Percentiles rank a stretch among this genome's conserved stretches.
Conservation (phyloP, 1,140 invertebrate genomes). For the Druon quercuslanigerum region DNA sequence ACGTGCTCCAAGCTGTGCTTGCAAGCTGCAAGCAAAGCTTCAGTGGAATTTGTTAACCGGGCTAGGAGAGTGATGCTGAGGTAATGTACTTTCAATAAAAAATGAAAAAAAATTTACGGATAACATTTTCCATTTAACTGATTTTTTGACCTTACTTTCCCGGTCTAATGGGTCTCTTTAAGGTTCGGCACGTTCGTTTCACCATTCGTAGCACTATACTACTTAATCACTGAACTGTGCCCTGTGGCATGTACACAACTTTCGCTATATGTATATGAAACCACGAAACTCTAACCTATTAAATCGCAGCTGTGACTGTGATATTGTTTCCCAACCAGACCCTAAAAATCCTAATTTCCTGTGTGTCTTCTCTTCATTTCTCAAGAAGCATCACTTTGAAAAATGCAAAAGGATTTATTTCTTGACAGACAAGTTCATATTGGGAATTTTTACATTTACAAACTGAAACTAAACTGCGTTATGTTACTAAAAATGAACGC, state of each 20-base stretch:
- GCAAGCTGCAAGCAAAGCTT: too few species aligned
- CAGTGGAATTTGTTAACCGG: too few species aligned
- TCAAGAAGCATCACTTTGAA: not conserved
- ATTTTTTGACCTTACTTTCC: too few species aligned
- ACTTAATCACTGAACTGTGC: slow-evolving; percentile 4
- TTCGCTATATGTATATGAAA: not conserved
- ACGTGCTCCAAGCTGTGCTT: too few species aligned
- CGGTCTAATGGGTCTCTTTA: not conserved
- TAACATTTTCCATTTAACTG: too few species aligned
- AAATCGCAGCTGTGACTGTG: not conserved
- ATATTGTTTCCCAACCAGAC: not conserved
- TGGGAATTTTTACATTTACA: too few species aligned
- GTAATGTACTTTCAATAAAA: too few species aligned
- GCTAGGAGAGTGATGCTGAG: too few species aligned
- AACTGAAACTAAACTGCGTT: too few species aligned
- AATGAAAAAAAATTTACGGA: too few species aligned
- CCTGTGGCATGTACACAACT: slow-evolving; percentile 13
- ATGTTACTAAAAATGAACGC: too few species aligned
- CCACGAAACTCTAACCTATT: slow-evolving; percentile 6
- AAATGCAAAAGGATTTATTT: not conserved
- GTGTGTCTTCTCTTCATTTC: not conserved
- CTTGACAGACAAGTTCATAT: not conserved
- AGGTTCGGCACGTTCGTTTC: not conserved
- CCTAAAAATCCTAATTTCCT: not conserved
- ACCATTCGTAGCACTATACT: slow-evolving; percentile 6